phyloP scores from a whole-genome alignment of 2,113 vertebrate species.

The Caranx melampygus region DNA sequence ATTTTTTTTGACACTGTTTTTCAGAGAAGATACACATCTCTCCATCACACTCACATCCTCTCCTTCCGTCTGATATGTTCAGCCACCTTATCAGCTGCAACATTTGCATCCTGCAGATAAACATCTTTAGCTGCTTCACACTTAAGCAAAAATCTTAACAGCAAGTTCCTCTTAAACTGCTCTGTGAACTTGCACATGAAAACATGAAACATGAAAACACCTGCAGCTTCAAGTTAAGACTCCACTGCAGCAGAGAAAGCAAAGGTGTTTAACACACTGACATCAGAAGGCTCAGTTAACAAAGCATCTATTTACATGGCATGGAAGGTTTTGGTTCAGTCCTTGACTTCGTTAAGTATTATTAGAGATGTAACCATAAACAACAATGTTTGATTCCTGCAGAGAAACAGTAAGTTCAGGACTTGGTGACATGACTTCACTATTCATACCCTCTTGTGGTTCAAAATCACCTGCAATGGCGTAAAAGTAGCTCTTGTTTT shows the following conservation, averaged over 20 bases:
- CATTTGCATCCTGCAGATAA: conserved; percentile 26
- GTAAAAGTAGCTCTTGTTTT: conserved; percentile 41
- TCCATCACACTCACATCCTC: neutral
- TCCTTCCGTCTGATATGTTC: neutral
- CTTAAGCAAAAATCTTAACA: neutral
- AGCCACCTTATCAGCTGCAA: neutral
- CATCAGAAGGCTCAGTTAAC: neutral
- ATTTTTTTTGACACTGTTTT: neutral
- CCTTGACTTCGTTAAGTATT: neutral
- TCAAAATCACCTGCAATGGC: neutral
- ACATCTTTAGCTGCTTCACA: conserved; percentile 14
- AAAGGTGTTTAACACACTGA: neutral
- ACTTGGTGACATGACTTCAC: neutral
- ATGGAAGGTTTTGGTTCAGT: neutral
- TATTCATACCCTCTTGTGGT: neutral
- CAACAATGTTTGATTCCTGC: conserved; percentile 3
- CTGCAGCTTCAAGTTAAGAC: neutral
- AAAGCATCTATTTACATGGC: conserved; percentile 9
- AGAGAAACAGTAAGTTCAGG: neutral
- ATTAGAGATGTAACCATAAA: conserved; percentile 28
- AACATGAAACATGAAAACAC: neutral
- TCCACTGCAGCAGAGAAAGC: neutral
- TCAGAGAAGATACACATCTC: neutral
- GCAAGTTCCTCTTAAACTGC: conserved; percentile 1
- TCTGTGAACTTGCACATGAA: neutral